These are phyloP conservation scores for Diadromus collaris DNA, from an alignment of 2,888 invertebrate species.

Conservation along the genomic window DNA sequence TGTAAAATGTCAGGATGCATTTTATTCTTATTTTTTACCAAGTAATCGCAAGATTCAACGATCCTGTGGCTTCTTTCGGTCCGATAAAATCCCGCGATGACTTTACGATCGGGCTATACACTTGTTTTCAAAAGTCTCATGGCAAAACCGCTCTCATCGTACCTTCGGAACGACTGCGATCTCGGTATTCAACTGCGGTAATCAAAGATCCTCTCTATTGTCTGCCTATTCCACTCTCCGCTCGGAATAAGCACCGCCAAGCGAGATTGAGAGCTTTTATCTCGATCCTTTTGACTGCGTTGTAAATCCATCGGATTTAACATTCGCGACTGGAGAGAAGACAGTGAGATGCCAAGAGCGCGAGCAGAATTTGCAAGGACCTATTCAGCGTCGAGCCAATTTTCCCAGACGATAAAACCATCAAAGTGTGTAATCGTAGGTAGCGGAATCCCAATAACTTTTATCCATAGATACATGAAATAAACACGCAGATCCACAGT, in stretches of 20 bases:
- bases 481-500: not conserved
- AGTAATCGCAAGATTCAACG: not conserved
- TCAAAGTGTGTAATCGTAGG: constrained; percentile 11
- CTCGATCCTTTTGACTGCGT: constrained; percentile 8
- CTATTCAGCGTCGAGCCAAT: constrained; percentile 27
- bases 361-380: constrained; percentile 2
- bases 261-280: constrained; percentile 19
- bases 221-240: too few species aligned
- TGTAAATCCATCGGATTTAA: constrained; percentile 35
- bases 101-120: not conserved
- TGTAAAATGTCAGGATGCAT: too few species aligned
- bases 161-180: not conserved
- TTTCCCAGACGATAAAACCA: constrained; percentile 34
- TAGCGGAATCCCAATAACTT: not conserved
- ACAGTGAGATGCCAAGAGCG: constrained; percentile 11
- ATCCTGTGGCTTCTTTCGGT: not conserved
- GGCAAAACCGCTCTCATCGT: not conserved
- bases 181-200: not conserved
- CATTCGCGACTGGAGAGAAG: not conserved
- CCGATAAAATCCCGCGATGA: not conserved
- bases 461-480: not conserved
- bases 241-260: constrained; percentile 9
- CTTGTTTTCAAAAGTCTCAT: not conserved
- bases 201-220: constrained; percentile 9
- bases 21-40: too few species aligned